Evolutionary conservation across 2,113 vertebrate species (phyloP).

Genomic region (Zeus faber): DNA sequence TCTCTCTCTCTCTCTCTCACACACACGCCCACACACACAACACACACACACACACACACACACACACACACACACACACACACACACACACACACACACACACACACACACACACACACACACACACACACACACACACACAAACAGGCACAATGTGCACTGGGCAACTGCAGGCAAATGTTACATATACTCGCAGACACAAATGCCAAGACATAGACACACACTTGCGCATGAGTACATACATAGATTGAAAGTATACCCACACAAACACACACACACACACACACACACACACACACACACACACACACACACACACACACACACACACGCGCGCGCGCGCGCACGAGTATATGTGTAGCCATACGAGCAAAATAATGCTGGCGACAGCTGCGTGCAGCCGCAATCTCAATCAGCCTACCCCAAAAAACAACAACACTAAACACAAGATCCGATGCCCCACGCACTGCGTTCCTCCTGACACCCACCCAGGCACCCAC

Average conservation of each 20-base stretch:
- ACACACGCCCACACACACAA: constrained; percentile 11
- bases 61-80: neutral
- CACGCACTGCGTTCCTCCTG: too few species aligned
- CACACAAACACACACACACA: neutral
- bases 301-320: constrained; percentile 21
- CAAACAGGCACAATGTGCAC: neutral
- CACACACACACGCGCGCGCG: constrained; percentile 6
- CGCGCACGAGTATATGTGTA: neutral
- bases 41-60: neutral
- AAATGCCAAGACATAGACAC: neutral
- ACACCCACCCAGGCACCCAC: too few species aligned
- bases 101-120: constrained; percentile 4
- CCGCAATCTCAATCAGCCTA: neutral
- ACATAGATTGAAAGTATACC: too few species aligned
- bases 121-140: neutral
- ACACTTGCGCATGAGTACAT: too few species aligned
- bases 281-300: constrained; percentile 14
- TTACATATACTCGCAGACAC: neutral
- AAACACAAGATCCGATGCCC: too few species aligned
- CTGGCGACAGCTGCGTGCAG: neutral
- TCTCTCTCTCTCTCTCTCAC: constrained; percentile 2
- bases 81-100: neutral
- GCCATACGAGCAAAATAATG: neutral
- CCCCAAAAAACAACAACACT: too few species aligned
- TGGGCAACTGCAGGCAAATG: neutral